Evolutionary conservation across 2,888 invertebrate species (phyloP).

Genomic region (Apotomis turbidana): DNA sequence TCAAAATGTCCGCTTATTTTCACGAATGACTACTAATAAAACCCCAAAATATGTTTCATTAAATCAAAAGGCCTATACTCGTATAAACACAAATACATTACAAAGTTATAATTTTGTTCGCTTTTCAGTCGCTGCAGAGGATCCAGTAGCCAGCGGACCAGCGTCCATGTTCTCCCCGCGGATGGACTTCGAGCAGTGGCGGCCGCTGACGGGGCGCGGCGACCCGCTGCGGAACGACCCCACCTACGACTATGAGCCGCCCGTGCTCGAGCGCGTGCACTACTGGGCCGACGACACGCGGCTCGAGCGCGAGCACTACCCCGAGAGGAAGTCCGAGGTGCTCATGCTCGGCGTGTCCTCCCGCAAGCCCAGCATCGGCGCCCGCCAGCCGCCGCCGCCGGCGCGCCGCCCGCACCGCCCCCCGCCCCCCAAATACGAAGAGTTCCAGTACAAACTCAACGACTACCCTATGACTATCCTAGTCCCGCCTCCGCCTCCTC

Average conservation of each 20-base stretch:
- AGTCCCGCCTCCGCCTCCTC: constrained; percentile 87
- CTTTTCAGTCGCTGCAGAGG: constrained; percentile 60
- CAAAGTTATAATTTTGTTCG: neutral
- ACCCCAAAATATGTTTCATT: too few species aligned
- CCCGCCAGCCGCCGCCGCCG: constrained; percentile 69
- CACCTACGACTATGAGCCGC: constrained; percentile 93
- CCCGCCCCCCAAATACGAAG: constrained; percentile 73
- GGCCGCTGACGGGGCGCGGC: constrained; percentile 89
- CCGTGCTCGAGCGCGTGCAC: constrained; percentile 90
- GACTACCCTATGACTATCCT: constrained; percentile 87
- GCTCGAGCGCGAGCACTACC: constrained; percentile 79
- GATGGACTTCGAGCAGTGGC: constrained; percentile 94
- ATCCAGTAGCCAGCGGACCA: constrained; percentile 55
- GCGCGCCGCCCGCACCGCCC: constrained; percentile 57
- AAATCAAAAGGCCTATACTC: too few species aligned
- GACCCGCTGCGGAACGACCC: constrained; percentile 93
- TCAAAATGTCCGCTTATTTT: too few species aligned
- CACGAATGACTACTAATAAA: too few species aligned
- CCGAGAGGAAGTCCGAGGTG: constrained; percentile 87
- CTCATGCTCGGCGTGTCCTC: constrained; percentile 88
- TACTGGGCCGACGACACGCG: constrained; percentile 90
- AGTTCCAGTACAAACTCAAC: constrained; percentile 77
- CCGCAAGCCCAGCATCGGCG: constrained; percentile 85
- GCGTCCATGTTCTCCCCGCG: constrained; percentile 87
- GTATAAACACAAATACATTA: constrained; percentile 39